Percentiles rank a stretch among this genome's conserved stretches.
These are phyloP conservation scores for Akabosia matsudoensis DNA, from an alignment of 1,140 invertebrate species.

Conservation along the genomic window DNA sequence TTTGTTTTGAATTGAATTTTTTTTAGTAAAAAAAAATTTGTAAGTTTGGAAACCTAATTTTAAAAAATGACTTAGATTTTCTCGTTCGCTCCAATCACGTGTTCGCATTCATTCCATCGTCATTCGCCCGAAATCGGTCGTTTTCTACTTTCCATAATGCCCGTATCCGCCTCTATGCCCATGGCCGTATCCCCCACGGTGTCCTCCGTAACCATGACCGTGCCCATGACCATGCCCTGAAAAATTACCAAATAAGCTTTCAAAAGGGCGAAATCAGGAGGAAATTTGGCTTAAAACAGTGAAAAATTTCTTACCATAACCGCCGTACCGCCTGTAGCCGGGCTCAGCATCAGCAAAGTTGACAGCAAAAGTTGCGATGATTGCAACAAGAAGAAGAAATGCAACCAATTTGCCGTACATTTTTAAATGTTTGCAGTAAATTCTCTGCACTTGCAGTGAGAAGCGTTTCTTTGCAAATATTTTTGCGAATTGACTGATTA, in stretches of 20 bases:
- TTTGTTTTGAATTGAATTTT: no score
- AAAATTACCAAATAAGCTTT: no score
- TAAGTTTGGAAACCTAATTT: no score
- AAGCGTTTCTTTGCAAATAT: not conserved
- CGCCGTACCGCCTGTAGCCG: not conserved
- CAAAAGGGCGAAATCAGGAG: not conserved
- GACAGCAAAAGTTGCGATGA: not conserved
- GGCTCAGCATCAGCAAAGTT: not conserved
- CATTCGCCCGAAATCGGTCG: no score
- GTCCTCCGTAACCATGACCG: not conserved
- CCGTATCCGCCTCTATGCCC: not conserved
- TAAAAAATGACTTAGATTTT: not conserved
- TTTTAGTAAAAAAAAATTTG: no score
- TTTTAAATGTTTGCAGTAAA: not conserved
- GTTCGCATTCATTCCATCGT: no score
- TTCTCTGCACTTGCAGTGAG: not conserved
- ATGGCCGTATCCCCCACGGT: not conserved
- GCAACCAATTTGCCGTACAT: slow-evolving; percentile 3
- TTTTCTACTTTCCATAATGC: not conserved
- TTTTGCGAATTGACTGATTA: not conserved
- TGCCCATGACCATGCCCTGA: not conserved
- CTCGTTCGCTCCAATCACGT: no score
- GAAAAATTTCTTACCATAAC: not conserved
- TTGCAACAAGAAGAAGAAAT: not conserved
- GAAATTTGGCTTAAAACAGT: not conserved